phyloP scores from a whole-genome alignment of 2,113 vertebrate genomes.

The Neogobius melanostomus region DNA sequence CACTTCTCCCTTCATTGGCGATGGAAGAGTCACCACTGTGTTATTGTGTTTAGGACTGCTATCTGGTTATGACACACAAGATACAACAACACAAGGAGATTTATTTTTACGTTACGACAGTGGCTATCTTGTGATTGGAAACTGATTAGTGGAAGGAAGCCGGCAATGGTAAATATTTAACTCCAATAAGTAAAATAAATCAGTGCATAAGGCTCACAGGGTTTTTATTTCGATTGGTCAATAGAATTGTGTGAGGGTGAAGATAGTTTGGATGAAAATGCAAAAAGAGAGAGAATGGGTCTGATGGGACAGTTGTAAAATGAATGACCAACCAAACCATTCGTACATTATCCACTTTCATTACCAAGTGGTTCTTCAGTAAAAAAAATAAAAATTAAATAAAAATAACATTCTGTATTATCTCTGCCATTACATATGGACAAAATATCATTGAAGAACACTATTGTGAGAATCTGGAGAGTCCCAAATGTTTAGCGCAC shows the following conservation, averaged over 20 bases:
- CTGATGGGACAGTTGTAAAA: too few relatives aligned
- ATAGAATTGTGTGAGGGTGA: too few relatives aligned
- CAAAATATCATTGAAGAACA: not conserved
- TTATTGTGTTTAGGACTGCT: not conserved
- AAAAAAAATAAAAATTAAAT: not conserved
- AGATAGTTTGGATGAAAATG: too few relatives aligned
- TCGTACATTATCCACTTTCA: too few relatives aligned
- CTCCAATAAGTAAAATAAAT: too few relatives aligned
- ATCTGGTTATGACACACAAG: not conserved
- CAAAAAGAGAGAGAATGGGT: too few relatives aligned
- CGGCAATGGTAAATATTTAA: too few relatives aligned
- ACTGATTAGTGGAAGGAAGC: not conserved
- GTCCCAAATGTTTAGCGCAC: constrained; percentile 3
- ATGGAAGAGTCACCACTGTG: not conserved
- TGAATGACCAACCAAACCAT: too few relatives aligned
- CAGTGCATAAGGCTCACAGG: too few relatives aligned
- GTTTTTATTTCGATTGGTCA: too few relatives aligned
- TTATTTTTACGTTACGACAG: not conserved
- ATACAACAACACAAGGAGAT: not conserved
- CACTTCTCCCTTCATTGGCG: not conserved
- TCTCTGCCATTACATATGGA: not conserved
- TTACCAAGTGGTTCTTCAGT: too few relatives aligned
- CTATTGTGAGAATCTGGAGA: not conserved
- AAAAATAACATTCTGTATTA: too few relatives aligned
- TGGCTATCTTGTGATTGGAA: not conserved